Evolutionary conservation across 1,140 invertebrate species (phyloP).

Genomic region (Lasioglossum albipes): DNA sequence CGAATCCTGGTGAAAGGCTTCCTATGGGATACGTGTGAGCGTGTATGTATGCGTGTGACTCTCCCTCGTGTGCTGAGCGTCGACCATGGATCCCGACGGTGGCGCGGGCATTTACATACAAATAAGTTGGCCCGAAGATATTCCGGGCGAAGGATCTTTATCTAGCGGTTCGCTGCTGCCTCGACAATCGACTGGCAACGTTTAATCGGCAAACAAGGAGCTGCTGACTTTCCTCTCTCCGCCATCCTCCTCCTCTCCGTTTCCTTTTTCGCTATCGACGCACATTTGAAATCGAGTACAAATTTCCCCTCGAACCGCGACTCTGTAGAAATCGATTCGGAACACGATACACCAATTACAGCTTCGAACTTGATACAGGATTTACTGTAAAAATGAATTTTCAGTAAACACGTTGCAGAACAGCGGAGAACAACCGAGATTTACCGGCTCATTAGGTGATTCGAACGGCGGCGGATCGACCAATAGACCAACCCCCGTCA

Average conservation of each 20-base stretch:
- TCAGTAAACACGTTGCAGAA: no score
- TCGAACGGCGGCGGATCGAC: conserved; percentile 27
- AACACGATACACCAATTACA: no score
- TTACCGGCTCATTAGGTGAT: conserved; percentile 42
- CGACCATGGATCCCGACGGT: conserved; percentile 44
- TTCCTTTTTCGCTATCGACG: conserved; percentile 19
- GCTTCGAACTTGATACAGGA: no score
- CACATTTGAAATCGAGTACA: neutral
- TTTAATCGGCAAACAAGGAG: conserved; percentile 10
- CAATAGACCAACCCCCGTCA: conserved; percentile 30
- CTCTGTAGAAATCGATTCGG: no score
- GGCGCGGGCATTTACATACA: conserved; percentile 72
- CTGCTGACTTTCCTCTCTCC: conserved; percentile 6
- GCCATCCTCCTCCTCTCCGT: neutral
- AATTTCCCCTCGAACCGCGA: no score
- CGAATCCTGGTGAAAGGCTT: conserved; percentile 61
- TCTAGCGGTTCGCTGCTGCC: conserved; percentile 47
- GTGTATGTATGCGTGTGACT: neutral
- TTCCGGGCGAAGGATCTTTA: conserved; percentile 64
- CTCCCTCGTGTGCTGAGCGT: conserved; percentile 1
- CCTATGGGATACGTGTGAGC: conserved; percentile 6
- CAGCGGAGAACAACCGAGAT: neutral
- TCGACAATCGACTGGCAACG: conserved; percentile 24
- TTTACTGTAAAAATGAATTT: no score
- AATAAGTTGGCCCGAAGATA: conserved; percentile 70